Percentiles rank a stretch among this genome's conserved stretches.
Conservation (phyloP, 92 coral and sea anemone species). For the Epizoanthus stellaris region DNA sequence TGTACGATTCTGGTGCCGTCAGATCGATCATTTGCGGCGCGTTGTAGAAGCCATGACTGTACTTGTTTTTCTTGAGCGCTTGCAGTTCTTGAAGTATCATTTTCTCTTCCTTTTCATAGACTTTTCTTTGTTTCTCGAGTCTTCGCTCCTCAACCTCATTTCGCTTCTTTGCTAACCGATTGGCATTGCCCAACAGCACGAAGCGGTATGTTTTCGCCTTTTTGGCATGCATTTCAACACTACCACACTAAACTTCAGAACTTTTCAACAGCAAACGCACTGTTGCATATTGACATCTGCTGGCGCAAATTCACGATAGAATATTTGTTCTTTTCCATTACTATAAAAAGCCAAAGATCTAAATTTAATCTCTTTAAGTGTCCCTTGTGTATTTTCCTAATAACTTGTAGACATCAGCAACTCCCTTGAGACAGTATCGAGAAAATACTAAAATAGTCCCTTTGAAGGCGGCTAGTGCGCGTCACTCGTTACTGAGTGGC, state of each 20-base stretch:
- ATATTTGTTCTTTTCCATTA: not conserved
- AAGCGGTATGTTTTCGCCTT: not conserved
- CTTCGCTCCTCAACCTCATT: not conserved
- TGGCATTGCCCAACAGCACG: not conserved
- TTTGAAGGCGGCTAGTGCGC: not conserved
- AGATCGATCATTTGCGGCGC: not conserved
- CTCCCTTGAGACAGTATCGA: not conserved
- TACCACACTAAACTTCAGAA: not conserved
- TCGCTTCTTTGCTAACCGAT: constrained; percentile 4
- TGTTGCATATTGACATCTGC: not conserved
- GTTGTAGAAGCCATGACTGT: constrained; percentile 13
- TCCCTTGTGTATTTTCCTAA: not conserved
- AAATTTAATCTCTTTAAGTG: not conserved
- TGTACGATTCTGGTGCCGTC: constrained; percentile 11
- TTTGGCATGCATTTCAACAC: not conserved
- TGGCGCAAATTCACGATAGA: not conserved
- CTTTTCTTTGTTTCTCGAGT: constrained; percentile 2
- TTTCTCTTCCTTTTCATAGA: constrained; percentile 5
- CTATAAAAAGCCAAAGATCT: not conserved
- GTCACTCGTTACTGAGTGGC: no score
- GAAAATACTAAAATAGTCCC: not conserved
- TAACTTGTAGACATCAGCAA: not conserved
- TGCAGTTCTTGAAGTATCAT: not conserved
- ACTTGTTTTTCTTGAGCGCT: constrained; percentile 14
- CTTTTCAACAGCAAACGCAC: not conserved